Evolutionary conservation across 2,113 vertebrate genomes (phyloP), one percentile per base, ranked within the genome.

Genomic region (Dendrocopos noguchii): DNA sequence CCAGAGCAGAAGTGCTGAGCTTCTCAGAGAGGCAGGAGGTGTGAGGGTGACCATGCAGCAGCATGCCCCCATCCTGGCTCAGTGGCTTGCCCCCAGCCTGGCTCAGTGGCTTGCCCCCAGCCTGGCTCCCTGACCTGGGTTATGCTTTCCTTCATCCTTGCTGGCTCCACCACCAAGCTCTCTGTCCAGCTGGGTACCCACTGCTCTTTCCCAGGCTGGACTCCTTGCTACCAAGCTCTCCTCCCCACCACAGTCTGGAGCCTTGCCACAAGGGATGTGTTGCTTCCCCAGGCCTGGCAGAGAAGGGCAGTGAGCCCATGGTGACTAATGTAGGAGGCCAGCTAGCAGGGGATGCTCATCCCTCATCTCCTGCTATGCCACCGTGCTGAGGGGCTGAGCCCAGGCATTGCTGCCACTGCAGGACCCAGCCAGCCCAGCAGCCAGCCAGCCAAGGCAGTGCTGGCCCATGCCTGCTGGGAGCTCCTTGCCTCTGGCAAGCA

Each of bases 61-160:
- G 56, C 39, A 65, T 0, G 16, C 9, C 16, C 44, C 28, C 47
- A 6, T 55, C 29, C 67, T 13, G 46, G 71, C n/a, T 67, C 59
- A 53, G 15, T 10, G 59, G 31, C 61, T n/a, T 75, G 53, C 74
- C 66, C 78, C 74, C 36, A 56, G 21, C 77, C 34, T 0, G 2
- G 71, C n/a, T 67, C 59, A 53, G 15, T 10, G 59, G 31, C 61
- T n/a, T 75, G 53, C 74, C 66, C 78, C 74, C 36, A 56, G 21
- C 77, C 34, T 0, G 2, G n/a, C 21, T 60, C 2, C n/a, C 12
- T 6, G 2, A 3, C 5, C 18, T 4, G 12, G 15, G 29, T 33
- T 65, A 57, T 5, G 44, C 44, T 28, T 83, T 65, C 28, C 10
- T 36, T 70, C 68, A 52, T 36, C 46, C 65, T 57, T 3, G 0